Conservation (phyloP, 2,888 invertebrate genomes). For the Mayetiola destructor region DNA sequence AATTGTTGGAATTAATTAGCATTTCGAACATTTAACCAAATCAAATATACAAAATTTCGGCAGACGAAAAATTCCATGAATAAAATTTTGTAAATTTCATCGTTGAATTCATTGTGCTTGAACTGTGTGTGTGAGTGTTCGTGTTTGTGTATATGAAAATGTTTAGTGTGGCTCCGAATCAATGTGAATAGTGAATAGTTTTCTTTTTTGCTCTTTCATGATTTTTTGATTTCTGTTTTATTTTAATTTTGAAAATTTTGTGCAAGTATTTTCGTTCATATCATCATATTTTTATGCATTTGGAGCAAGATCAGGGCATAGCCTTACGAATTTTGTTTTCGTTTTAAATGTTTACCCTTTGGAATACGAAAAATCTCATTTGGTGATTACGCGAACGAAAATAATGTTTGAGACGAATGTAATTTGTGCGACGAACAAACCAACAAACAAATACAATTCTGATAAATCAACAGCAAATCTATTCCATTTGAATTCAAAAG, state of each 20-base stretch:
- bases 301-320: too few species aligned
- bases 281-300: too few species aligned
- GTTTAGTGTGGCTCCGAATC: not conserved
- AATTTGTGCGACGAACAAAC: not conserved
- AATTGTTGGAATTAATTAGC: not conserved
- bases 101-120: too few species aligned
- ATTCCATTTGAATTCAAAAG: slow-evolving; percentile 8
- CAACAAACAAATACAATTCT: slow-evolving; percentile 3
- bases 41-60: not conserved
- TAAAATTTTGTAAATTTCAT: not conserved
- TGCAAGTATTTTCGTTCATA: too few species aligned
- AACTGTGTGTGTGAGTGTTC: not conserved
- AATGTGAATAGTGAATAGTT: not conserved
- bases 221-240: not conserved
- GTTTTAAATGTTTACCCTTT: not conserved
- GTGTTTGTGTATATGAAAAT: not conserved
- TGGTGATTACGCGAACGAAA: slow-evolving; percentile 5
- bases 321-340: not conserved
- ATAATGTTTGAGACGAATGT: slow-evolving; percentile 11
- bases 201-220: not conserved
- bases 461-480: not conserved
- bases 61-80: not conserved
- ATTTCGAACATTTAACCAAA: not conserved
- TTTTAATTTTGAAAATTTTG: not conserved
- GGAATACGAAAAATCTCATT: slow-evolving; percentile 3